These are phyloP conservation scores for Pteronura brasiliensis DNA, from an alignment of 2,113 vertebrate genomes.

Conservation along the genomic window DNA sequence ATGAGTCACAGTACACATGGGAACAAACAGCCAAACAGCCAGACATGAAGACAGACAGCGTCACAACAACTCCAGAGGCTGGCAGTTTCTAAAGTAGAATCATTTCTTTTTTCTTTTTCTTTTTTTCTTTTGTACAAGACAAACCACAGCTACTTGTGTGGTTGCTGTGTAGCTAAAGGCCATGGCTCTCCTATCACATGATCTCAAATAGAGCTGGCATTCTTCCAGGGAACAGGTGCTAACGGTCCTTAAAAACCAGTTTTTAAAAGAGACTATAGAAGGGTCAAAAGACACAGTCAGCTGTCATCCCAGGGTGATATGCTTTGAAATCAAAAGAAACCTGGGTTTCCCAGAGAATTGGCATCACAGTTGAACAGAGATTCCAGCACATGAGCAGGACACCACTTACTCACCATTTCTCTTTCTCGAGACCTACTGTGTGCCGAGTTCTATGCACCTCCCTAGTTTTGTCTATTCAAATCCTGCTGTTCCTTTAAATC, in stretches of 20 bases:
- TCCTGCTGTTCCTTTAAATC: background rate
- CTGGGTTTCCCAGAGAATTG: background rate
- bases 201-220: constrained; percentile 77
- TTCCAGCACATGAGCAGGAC: background rate
- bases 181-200: constrained; percentile 72
- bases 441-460: background rate
- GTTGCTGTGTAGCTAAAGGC: constrained; percentile 76
- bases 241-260: constrained; percentile 69
- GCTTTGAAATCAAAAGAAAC: constrained; percentile 53
- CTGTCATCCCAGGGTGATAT: background rate
- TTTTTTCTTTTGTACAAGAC: constrained; percentile 59
- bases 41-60: background rate
- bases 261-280: constrained; percentile 48
- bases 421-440: background rate
- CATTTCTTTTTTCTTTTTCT: background rate
- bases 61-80: constrained; percentile 44
- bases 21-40: constrained; percentile 28
- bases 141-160: constrained; percentile 83
- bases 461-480: background rate
- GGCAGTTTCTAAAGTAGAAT: constrained; percentile 33
- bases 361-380: background rate
- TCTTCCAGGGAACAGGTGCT: constrained; percentile 80
- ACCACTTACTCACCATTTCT: background rate
- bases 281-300: constrained; percentile 38
- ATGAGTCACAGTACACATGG: background rate